Conservation (phyloP, 2,113 vertebrate genomes). For the Progne subis region DNA sequence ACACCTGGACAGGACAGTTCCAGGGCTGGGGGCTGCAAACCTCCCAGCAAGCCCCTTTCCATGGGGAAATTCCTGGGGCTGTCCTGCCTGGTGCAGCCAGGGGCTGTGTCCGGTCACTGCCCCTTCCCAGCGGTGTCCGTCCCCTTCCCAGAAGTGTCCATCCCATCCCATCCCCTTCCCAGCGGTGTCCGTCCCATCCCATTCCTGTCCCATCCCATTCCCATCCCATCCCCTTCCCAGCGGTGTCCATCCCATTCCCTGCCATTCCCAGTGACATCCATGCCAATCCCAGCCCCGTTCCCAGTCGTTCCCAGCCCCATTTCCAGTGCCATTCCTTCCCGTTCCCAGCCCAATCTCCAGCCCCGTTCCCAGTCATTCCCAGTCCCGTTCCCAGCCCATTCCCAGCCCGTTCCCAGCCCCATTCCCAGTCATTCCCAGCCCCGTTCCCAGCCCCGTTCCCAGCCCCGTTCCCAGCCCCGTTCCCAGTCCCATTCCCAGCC, state of each 20-base stretch:
- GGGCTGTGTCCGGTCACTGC: accelerated
- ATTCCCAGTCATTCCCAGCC: no score
- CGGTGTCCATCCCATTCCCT: no score
- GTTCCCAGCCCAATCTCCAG: background rate
- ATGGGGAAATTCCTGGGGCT: accelerated
- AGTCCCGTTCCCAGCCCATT: no score
- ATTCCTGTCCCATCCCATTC: background rate
- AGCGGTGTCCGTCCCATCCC: background rate
- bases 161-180: background rate
- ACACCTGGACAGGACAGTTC: accelerated
- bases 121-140: background rate
- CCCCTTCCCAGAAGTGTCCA: background rate
- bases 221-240: background rate
- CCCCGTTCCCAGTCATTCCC: no score
- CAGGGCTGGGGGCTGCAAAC: accelerated
- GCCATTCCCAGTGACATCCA: accelerated
- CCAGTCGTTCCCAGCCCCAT: no score
- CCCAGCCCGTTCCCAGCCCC: no score
- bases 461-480: no score
- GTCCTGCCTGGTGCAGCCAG: accelerated
- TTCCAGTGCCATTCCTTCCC: no score
- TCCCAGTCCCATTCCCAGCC: no score
- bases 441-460: no score
- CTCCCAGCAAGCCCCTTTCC: no score
- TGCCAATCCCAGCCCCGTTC: no score